A percentile compares a stretch with the other conserved stretches of the same genome.
These are phyloP conservation scores for Haliclona indistincta DNA, from an alignment of 37 sponge, comb jelly and placozoan genomes.

Conservation along the genomic window DNA sequence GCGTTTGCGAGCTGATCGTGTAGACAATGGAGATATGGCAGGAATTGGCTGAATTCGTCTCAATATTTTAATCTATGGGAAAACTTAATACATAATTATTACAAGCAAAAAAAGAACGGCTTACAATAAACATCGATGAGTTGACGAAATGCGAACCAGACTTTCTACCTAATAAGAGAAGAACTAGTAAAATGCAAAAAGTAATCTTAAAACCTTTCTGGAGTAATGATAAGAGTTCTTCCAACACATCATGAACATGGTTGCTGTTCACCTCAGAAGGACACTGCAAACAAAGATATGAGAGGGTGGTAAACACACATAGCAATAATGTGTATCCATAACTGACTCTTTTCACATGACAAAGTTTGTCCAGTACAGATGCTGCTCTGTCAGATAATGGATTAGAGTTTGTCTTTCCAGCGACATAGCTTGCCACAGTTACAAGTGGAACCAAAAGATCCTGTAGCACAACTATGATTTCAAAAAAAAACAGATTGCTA, in stretches of 20 bases:
- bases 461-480: constrained; percentile 6
- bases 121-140: not conserved
- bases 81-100: not conserved
- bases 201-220: constrained; percentile 39
- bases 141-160: not conserved
- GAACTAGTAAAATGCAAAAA: not conserved
- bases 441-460: constrained; percentile 53
- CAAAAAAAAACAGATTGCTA: not conserved
- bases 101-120: not conserved
- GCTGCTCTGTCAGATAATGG: constrained; percentile 18
- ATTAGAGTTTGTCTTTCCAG: constrained; percentile 1
- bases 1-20: constrained; percentile 53
- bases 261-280: constrained; percentile 23
- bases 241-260: constrained; percentile 15
- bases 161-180: not conserved
- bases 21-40: constrained; percentile 42
- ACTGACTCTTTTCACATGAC: constrained; percentile 47
- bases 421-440: constrained; percentile 21
- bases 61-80: constrained; percentile 8
- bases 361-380: constrained; percentile 35
- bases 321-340: not conserved
- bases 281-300: constrained; percentile 12
- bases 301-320: not conserved
- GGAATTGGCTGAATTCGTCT: not conserved
- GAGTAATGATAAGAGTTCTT: constrained; percentile 25